Conservation (phyloP, 2,113 vertebrate genomes). For the Ia io region DNA sequence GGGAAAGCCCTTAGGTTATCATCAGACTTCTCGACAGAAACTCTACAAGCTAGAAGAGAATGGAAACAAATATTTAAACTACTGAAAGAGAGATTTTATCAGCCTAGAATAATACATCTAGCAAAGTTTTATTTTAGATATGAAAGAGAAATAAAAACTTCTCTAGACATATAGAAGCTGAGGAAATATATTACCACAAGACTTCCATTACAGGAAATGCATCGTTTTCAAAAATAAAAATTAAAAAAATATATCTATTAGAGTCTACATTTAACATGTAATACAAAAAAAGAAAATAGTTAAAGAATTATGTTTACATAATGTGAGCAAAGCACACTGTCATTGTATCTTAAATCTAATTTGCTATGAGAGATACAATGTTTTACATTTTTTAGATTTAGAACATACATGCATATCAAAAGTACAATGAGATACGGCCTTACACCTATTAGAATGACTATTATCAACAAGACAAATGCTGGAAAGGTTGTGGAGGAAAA, state of each 20-base stretch:
- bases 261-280: neutral
- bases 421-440: too few relatives aligned
- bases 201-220: neutral
- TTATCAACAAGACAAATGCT: too few relatives aligned
- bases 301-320: neutral
- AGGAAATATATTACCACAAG: neutral
- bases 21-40: neutral
- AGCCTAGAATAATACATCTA: neutral
- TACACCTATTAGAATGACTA: too few relatives aligned
- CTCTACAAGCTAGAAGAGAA: neutral
- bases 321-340: neutral
- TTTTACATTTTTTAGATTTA: neutral
- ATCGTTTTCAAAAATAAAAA: neutral
- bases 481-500: too few relatives aligned
- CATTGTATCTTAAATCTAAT: too few relatives aligned
- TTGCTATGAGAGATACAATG: neutral
- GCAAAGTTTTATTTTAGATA: neutral
- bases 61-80: neutral
- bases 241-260: neutral
- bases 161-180: neutral
- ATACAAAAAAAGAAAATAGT: neutral
- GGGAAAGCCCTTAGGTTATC: neutral
- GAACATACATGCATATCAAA: too few relatives aligned
- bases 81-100: neutral
- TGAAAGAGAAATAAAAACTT: neutral